Percentiles rank a stretch among this genome's conserved stretches.
phyloP scores from a whole-genome alignment of 2,797 vertebrate genomes.

The Hemibagrus guttatus region DNA sequence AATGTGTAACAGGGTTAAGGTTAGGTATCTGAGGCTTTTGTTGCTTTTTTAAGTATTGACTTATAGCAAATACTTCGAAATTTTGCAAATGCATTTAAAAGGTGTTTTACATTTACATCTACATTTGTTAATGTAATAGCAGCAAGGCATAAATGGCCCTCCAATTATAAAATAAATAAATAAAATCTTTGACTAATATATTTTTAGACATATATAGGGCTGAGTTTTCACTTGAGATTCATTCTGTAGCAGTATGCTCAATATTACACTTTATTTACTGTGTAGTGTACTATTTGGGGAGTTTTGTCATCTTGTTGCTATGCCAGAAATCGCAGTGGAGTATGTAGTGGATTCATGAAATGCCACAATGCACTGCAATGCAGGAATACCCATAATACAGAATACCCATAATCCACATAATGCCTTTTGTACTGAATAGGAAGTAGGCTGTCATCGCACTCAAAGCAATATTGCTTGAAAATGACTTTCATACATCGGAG shows the following conservation, averaged over 20 bases:
- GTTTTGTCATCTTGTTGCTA: neutral
- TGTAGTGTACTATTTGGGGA: neutral
- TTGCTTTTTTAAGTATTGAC: too few species aligned
- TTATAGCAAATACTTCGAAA: too few species aligned
- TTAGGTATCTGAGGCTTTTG: too few species aligned
- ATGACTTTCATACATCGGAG: neutral
- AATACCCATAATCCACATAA: conserved; percentile 2
- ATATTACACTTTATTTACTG: neutral
- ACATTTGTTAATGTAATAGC: neutral
- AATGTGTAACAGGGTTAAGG: too few species aligned
- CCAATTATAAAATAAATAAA: neutral
- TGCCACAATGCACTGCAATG: neutral
- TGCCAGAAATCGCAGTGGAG: neutral
- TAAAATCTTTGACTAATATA: neutral
- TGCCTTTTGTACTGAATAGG: neutral
- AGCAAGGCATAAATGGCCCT: neutral
- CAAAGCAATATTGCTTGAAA: conserved; percentile 1
- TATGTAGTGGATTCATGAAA: neutral
- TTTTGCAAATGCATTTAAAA: neutral
- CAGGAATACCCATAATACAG: neutral
- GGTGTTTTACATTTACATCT: neutral
- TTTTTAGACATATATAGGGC: neutral
- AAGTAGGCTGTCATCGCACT: neutral
- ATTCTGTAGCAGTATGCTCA: neutral
- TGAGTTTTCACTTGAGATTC: neutral